phyloP scores from a whole-genome alignment of 1,140 invertebrate genomes.

The Pseudomyrmex pallidus region DNA sequence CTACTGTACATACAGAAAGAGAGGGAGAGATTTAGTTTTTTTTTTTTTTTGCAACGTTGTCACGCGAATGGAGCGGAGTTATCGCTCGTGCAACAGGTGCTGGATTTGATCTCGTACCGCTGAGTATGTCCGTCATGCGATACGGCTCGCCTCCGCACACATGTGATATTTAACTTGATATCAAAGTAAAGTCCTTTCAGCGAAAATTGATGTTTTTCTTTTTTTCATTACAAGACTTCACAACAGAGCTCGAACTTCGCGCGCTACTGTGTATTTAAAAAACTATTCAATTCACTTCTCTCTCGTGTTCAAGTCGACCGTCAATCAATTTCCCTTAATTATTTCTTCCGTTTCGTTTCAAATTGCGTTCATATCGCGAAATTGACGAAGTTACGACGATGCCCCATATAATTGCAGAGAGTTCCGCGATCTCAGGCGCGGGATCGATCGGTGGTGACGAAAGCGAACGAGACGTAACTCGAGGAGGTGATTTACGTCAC shows the following conservation, averaged over 20 bases:
- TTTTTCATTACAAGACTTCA: no score
- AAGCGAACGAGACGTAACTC: conserved; percentile 47
- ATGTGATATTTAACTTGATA: no score
- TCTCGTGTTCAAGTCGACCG: neutral
- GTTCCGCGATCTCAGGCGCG: neutral
- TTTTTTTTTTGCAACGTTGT: conserved; percentile 49
- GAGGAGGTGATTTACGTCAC: conserved; percentile 40
- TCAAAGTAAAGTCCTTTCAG: no score
- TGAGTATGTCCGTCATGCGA: conserved; percentile 4
- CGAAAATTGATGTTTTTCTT: no score
- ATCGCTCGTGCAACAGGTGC: conserved; percentile 38
- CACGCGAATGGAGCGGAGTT: conserved; percentile 21
- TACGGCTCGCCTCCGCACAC: neutral
- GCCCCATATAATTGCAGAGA: neutral
- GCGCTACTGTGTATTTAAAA: no score
- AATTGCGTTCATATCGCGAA: neutral
- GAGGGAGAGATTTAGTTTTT: neutral
- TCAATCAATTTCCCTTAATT: neutral
- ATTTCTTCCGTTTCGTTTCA: neutral
- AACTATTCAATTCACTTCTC: no score
- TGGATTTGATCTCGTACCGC: conserved; percentile 46
- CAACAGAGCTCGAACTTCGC: neutral
- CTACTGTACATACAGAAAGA: conserved; percentile 15
- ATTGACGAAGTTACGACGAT: neutral
- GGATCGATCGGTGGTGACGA: conserved; percentile 50